Percentiles rank a stretch among this genome's conserved stretches.
Evolutionary conservation across 2,797 vertebrate genomes (phyloP).

Genomic region (Halcyon leucocephala): DNA sequence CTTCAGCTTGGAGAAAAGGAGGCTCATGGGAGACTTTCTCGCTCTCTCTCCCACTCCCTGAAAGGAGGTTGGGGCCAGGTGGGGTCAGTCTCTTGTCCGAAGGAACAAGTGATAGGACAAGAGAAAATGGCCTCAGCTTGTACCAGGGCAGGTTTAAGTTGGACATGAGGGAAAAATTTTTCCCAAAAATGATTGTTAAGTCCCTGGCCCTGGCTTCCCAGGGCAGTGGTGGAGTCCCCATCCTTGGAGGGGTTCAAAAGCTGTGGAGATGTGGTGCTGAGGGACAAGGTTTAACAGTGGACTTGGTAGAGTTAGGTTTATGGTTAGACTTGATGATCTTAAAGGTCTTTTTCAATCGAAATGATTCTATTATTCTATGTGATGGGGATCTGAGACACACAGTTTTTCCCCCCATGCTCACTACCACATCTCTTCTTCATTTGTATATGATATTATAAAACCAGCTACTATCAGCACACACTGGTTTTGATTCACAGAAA

Average conservation of each 20-base stretch:
- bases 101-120: neutral
- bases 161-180: too few relatives aligned
- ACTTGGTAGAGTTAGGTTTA: neutral
- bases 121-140: neutral
- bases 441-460: neutral
- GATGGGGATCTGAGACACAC: neutral
- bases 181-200: too few relatives aligned
- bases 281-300: neutral
- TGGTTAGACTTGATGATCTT: neutral
- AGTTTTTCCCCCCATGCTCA: rapidly evolving
- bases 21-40: neutral
- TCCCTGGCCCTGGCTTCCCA: neutral
- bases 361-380: neutral
- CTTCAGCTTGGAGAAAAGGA: neutral
- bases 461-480: rapidly evolving
- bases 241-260: too few relatives aligned
- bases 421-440: neutral
- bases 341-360: neutral
- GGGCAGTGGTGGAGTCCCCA: neutral
- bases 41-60: neutral
- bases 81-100: neutral
- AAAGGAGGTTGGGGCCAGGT: neutral
- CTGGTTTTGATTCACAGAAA: neutral
- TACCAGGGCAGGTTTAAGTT: neutral
- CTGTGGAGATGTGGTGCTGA: neutral